Conservation (phyloP, 1,140 invertebrate genomes). For the Apis cerana region DNA sequence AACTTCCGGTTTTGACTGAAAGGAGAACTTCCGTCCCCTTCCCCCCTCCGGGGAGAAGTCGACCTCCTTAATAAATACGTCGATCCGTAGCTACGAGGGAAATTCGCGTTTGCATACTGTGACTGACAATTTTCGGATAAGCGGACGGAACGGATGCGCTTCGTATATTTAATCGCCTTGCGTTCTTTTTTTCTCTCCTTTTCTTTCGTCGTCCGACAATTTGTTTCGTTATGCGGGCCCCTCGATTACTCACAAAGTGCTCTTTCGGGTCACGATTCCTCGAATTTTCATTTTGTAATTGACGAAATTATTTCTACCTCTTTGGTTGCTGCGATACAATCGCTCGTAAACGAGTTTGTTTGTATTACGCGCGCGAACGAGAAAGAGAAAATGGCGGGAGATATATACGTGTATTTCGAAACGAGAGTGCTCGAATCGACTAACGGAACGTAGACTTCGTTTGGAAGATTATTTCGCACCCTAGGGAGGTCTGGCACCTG, state of each 20-base stretch:
- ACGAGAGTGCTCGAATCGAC: too few species aligned
- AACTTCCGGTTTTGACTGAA: conserved; percentile 44
- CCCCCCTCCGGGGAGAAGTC: neutral
- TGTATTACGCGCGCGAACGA: neutral
- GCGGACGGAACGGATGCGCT: neutral
- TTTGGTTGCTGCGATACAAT: too few species aligned
- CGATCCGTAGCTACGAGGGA: conserved; percentile 37
- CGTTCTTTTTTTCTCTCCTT: too few species aligned
- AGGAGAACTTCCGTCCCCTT: conserved; percentile 37
- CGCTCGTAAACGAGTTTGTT: too few species aligned
- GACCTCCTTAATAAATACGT: conserved; percentile 50
- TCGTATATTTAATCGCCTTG: neutral
- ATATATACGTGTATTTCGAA: neutral
- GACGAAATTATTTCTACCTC: too few species aligned
- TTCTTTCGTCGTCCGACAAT: neutral
- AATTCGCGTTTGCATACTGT: conserved; percentile 19
- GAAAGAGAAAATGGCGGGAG: neutral
- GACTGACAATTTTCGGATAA: neutral
- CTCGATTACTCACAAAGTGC: too few species aligned
- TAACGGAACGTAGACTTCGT: neutral
- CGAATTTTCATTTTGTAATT: neutral
- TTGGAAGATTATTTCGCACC: neutral
- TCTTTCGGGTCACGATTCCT: too few species aligned
- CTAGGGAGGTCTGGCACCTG: conserved; percentile 14
- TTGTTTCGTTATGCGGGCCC: conserved; percentile 14